Evolutionary conservation across 37 sponge, comb jelly and placozoan genomes (phyloP), one percentile per base, ranked within the genome.

Genomic region (Axinella damicornis): DNA sequence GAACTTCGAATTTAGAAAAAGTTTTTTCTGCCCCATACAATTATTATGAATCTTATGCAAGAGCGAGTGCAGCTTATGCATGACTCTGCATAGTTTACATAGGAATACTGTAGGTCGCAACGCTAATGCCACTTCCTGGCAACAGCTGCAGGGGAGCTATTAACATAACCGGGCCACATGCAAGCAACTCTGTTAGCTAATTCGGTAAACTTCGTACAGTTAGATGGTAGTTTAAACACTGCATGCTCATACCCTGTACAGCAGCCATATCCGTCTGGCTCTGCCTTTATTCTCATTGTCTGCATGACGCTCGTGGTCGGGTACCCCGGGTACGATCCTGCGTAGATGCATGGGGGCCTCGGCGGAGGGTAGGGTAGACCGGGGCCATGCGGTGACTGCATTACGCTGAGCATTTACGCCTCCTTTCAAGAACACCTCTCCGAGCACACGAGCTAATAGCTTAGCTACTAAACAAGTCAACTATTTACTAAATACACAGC

Each of bases 381-480:
- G n/a, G 72, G 56, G 5, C 85, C 83, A 53, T 83, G 90, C 22
- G 89, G 83, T 69, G 90, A 89, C 79, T 84, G 90, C 90, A 89
- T 89, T 83, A 79, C 68, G 79, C 90, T 79, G 30, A 83, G 83
- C 90, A 89, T 89, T 46, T 61, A 61, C 2, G 5, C 63, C 27
- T 61, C 27, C 63, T 61, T 25, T 14, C 63, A 61, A 4, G 46
- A 46, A 46, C 46, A 22, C 5, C 4, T 25, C 27, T 25, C 27
- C 2, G 62, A 61, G n/a, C n/a, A n/a, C n/a, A n/a, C n/a, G n/a
- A n/a, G n/a, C n/a, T n/a, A n/a, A n/a, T n/a, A n/a, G n/a, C n/a
- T n/a, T n/a, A n/a, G n/a, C n/a, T n/a, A 25, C 62, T 25, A 27
- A 5, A 5, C 62, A 14, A 25, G 27, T 14, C 14, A 61, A 14